These are phyloP conservation scores for Doryteuthis pealeii DNA, from an alignment of 1,140 invertebrate species.

Conservation along the genomic window DNA sequence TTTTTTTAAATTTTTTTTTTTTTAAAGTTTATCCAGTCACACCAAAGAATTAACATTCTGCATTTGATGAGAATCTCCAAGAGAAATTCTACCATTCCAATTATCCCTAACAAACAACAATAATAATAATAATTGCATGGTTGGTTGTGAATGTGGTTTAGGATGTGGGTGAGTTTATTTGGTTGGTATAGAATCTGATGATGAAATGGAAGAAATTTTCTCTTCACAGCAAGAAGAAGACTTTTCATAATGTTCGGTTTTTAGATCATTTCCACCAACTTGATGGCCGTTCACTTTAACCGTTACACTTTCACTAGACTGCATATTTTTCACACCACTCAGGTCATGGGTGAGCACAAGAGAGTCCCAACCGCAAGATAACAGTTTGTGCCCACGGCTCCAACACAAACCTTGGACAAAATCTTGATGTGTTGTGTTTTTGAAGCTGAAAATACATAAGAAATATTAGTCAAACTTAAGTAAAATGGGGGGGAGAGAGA, in stretches of 20 bases:
- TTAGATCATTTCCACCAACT: not conserved
- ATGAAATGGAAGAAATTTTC: not conserved
- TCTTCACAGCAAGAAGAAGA: not conserved
- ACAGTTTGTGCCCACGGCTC: slow-evolving; percentile 32
- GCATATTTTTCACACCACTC: slow-evolving; percentile 15
- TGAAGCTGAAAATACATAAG: slow-evolving; percentile 46
- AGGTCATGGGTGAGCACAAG: slow-evolving; percentile 30
- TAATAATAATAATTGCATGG: too few species aligned
- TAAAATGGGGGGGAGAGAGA: too few species aligned
- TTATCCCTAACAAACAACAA: too few species aligned
- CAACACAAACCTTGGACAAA: slow-evolving; percentile 49
- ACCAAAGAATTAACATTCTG: too few species aligned
- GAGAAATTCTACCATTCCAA: too few species aligned
- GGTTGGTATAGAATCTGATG: not conserved
- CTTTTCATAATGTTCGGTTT: not conserved
- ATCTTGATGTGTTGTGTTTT: slow-evolving; percentile 42
- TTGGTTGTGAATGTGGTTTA: too few species aligned
- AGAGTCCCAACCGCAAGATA: slow-evolving; percentile 51
- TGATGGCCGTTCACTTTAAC: slow-evolving; percentile 15
- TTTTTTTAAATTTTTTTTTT: too few species aligned
- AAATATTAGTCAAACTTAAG: not conserved
- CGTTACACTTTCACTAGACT: not conserved
- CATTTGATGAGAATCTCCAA: too few species aligned
- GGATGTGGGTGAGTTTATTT: not conserved
- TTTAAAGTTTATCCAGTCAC: too few species aligned